Percentiles rank a stretch among this genome's conserved stretches.
These are phyloP conservation scores for Sycobia sp. DNA, from an alignment of 1,140 invertebrate species.

Conservation along the genomic window DNA sequence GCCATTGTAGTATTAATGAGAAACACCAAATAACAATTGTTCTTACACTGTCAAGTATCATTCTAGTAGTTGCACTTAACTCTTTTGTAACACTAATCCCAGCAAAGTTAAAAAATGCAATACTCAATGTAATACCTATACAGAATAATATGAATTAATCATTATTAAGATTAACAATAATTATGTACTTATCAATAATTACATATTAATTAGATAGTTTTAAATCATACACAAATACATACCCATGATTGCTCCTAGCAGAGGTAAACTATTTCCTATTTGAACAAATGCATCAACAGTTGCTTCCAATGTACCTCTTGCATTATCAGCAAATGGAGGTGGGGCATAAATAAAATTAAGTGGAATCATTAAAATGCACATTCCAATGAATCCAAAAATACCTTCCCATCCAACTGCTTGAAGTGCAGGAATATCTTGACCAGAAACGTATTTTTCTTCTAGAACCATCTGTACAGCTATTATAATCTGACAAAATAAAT, in stretches of 20 bases:
- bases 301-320: conserved; percentile 83
- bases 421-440: conserved; percentile 80
- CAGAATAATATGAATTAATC: conserved; percentile 14
- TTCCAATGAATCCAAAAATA: conserved; percentile 82
- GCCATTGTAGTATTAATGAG: conserved; percentile 76
- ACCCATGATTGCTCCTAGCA: conserved; percentile 73
- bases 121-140: conserved; percentile 84
- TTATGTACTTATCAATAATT: not conserved
- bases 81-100: conserved; percentile 96
- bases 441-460: conserved; percentile 88
- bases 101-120: conserved; percentile 96
- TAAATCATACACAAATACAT: no score
- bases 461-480: conserved; percentile 92
- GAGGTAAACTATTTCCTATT: conserved; percentile 70
- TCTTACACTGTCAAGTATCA: conserved; percentile 89
- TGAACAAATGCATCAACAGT: conserved; percentile 83
- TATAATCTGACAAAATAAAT: conserved; percentile 69
- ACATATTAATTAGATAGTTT: conserved; percentile 36
- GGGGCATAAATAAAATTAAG: conserved; percentile 83
- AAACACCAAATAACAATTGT: conserved; percentile 90
- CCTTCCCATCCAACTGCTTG: conserved; percentile 94
- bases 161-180: not conserved
- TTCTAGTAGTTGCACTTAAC: conserved; percentile 87
- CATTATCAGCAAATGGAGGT: conserved; percentile 78
- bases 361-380: conserved; percentile 77